These are phyloP conservation scores for Noctua comes DNA, from an alignment of 2,888 invertebrate species.

Conservation along the genomic window DNA sequence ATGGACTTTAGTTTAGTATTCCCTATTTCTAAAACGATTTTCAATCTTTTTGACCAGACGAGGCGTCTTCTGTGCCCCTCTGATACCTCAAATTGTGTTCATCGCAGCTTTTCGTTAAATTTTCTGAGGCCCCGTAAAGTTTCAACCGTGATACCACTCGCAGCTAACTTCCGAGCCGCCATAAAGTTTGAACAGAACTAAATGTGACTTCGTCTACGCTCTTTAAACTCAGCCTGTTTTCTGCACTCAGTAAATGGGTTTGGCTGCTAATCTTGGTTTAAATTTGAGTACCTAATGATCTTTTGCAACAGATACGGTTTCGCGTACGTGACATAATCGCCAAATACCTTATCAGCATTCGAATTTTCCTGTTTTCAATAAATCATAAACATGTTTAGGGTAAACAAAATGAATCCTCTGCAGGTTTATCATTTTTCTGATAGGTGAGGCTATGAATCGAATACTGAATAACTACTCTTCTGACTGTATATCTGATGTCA, in stretches of 20 bases:
- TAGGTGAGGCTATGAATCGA: constrained; percentile 9
- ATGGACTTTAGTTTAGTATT: no score
- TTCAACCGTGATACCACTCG: no score
- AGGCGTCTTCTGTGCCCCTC: no score
- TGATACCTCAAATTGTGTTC: no score
- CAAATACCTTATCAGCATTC: constrained; percentile 19
- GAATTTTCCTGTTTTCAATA: constrained; percentile 20
- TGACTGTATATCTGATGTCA: constrained; percentile 15
- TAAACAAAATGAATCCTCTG: constrained; percentile 6
- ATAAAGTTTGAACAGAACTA: no score
- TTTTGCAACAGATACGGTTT: not conserved
- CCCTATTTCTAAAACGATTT: no score
- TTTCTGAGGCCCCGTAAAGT: no score
- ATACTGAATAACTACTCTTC: not conserved
- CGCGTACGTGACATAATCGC: not conserved
- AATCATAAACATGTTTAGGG: constrained; percentile 14
- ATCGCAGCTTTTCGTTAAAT: no score
- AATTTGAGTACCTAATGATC: not conserved
- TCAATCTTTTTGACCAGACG: no score
- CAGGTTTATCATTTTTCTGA: constrained; percentile 1
- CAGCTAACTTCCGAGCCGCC: no score
- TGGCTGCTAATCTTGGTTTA: not conserved
- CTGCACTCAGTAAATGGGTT: not conserved
- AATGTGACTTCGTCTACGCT: no score
- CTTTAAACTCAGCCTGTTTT: not conserved